Evolutionary conservation across 2,113 vertebrate species (phyloP).

Genomic region (Pollachius pollachius): DNA sequence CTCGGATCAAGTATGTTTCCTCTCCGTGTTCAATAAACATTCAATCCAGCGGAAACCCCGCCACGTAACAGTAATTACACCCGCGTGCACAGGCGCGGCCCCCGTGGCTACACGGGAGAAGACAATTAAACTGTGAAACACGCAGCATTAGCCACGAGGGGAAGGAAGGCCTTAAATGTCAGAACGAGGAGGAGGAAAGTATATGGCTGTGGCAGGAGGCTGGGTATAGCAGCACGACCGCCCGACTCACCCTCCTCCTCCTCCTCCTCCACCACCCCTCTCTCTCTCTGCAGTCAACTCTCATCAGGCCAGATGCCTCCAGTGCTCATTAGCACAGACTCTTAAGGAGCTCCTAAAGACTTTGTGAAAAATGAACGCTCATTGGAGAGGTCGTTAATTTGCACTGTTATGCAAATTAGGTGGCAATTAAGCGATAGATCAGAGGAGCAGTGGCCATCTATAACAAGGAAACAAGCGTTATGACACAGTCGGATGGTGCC

Average conservation of each 20-base stretch:
- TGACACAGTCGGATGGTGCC: slow-evolving; percentile 75
- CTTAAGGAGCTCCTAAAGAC: slow-evolving; percentile 86
- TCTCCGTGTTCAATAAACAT: too few relatives aligned
- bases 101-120: slow-evolving; percentile 15
- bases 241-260: slow-evolving; percentile 16
- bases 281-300: slow-evolving; percentile 50
- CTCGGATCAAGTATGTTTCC: too few relatives aligned
- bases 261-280: too few relatives aligned
- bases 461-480: slow-evolving; percentile 79
- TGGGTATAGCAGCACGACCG: slow-evolving; percentile 61
- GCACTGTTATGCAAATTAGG: slow-evolving; percentile 86
- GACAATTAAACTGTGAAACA: slow-evolving; percentile 9
- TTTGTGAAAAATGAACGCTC: slow-evolving; percentile 85
- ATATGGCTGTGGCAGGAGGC: slow-evolving; percentile 46
- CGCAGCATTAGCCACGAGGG: slow-evolving; percentile 19
- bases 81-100: slow-evolving; percentile 10
- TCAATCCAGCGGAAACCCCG: not conserved
- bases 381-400: slow-evolving; percentile 86
- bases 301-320: slow-evolving; percentile 81
- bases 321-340: slow-evolving; percentile 81
- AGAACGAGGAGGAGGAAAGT: slow-evolving; percentile 52
- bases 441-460: slow-evolving; percentile 80
- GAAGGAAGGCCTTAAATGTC: slow-evolving; percentile 51
- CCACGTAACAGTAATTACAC: not conserved
- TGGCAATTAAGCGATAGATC: slow-evolving; percentile 84